A percentile compares a stretch with the other conserved stretches of the same genome.
Evolutionary conservation across 2,113 vertebrate species (phyloP).

Genomic region (Nansenia antarctica): DNA sequence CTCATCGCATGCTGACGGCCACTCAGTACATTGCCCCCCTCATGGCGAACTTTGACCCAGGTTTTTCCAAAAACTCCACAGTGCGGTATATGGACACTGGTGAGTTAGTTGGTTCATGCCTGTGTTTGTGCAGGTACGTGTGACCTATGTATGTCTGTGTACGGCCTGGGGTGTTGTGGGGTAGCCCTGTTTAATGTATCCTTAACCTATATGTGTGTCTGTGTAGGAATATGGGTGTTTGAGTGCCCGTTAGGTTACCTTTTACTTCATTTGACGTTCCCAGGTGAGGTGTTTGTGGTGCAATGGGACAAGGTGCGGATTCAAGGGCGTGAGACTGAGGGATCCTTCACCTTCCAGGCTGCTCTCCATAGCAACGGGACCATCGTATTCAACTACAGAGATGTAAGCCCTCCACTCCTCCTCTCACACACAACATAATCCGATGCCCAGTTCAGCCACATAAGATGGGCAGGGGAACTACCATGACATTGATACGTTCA

Average conservation of each 20-base stretch:
- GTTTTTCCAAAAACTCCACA: constrained; percentile 89
- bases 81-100: constrained; percentile 90
- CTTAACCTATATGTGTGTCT: no score
- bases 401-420: constrained; percentile 72
- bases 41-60: constrained; percentile 98
- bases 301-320: constrained; percentile 90
- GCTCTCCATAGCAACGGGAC: constrained; percentile 81
- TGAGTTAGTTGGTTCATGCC: constrained; percentile 56
- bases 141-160: not conserved
- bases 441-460: no score
- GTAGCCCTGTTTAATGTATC: no score
- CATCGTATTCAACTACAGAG: constrained; percentile 87
- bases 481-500: no score
- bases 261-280: constrained; percentile 13
- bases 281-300: constrained; percentile 86
- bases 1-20: constrained; percentile 94
- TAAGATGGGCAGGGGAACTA: no score
- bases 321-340: constrained; percentile 80
- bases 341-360: constrained; percentile 88
- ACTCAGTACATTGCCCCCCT: constrained; percentile 94
- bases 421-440: no score
- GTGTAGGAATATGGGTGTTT: not conserved
- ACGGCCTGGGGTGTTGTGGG: not conserved
- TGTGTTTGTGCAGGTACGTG: not conserved
- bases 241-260: not conserved